phyloP scores from a whole-genome alignment of 2,888 invertebrate species.

The Dryocosmus kuriphilus region DNA sequence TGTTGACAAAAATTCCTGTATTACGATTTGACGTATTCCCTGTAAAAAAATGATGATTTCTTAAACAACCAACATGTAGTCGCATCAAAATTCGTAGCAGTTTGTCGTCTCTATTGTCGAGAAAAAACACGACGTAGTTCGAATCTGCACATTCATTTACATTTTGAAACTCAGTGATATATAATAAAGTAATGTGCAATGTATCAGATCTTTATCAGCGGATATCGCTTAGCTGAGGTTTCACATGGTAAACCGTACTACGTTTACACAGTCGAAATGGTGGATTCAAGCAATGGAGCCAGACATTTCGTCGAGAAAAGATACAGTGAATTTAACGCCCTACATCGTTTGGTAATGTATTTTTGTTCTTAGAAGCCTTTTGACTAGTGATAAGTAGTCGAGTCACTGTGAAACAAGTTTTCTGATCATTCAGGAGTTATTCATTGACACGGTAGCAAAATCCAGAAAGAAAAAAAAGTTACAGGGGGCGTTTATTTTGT shows the following conservation, averaged over 20 bases:
- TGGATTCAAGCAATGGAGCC: constrained; percentile 70
- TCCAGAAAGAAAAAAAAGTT: background rate
- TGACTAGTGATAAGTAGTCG: background rate
- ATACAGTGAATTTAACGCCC: constrained; percentile 80
- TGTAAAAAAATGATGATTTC: background rate
- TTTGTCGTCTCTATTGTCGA: background rate
- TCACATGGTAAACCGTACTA: constrained; percentile 77
- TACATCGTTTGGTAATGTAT: constrained; percentile 79
- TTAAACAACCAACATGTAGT: background rate
- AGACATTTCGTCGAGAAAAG: constrained; percentile 78
- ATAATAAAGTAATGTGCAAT: constrained; percentile 66
- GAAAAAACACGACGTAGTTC: background rate
- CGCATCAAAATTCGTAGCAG: background rate
- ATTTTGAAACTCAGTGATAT: constrained; percentile 50
- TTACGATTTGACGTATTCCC: background rate
- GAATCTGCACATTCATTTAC: constrained; percentile 9
- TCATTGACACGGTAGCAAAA: background rate
- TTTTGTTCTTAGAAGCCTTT: background rate
- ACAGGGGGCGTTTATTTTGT: background rate
- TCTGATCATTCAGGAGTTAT: background rate
- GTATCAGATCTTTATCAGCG: constrained; percentile 76
- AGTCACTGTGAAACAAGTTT: background rate
- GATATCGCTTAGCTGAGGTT: constrained; percentile 76
- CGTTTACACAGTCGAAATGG: constrained; percentile 78
- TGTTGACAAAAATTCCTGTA: background rate